Evolutionary conservation across 2,113 vertebrate species (phyloP), one percentile per base, ranked within the genome.

Genomic region (Zosterops hypoxanthus): DNA sequence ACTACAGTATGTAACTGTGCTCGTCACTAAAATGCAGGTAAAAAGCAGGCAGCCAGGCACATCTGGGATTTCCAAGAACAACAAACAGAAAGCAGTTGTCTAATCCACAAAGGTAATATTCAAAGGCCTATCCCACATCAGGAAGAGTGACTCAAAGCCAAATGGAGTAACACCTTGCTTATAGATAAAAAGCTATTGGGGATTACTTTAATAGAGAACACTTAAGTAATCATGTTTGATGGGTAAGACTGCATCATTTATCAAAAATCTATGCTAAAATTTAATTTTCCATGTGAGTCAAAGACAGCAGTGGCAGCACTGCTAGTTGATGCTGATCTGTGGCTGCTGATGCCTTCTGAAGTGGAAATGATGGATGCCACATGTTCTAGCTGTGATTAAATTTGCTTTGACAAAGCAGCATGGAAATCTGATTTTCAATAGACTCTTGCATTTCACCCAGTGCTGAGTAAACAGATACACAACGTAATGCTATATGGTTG

Each of bases 341-440:
- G 97, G 97, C 97, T 80, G 95, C 68, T 97, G 97, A 97, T 98
- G 97, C 83, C 91, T 98, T 97, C 96, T 98, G 98, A 98, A 98
- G 97, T 98, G 98, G 97, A 98, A 98, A 98, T 98, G 98, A 98
- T 98, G 94, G 97, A 98, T 98, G 96, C 97, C 97, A 92, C 97
- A 97, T 97, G 97, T 97, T 98, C 96, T 92, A 95, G 93, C 97
- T 97, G 95, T 98, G 98, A 98, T 98, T 98, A 98, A 98, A 98
- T 98, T 98, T 98, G 96, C 97, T 98, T 98, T 98, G 97, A 98
- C 98, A 98, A 98, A 98, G 97, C 96, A 97, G 98, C 97, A 97
- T 97, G 96, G 97, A 98, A 98, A 98, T 98, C 97, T 98, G 98
- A 98, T 98, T 98, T 98, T 98, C 97, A 97, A 97, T 96, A 98